A percentile compares a stretch with the other conserved stretches of the same genome.
phyloP scores from a whole-genome alignment of 2,797 vertebrate species.

The Melanogrammus aeglefinus region DNA sequence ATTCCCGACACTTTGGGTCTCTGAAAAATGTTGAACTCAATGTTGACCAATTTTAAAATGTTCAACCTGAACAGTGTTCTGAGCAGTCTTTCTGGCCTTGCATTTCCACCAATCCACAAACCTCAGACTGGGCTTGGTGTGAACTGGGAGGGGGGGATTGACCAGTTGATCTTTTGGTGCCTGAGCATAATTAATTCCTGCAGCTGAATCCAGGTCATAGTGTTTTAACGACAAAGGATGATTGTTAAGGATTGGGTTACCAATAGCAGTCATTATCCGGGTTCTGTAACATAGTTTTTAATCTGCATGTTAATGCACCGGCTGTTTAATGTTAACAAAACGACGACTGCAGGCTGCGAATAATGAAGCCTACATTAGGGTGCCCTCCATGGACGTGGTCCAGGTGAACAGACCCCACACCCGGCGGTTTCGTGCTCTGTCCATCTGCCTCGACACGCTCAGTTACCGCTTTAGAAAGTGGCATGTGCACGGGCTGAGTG shows the following conservation, averaged over 20 bases:
- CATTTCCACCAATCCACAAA: too few relatives aligned
- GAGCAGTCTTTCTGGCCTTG: not conserved
- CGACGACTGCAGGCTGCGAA: not conserved
- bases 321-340: not conserved
- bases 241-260: not conserved
- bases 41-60: too few relatives aligned
- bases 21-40: too few relatives aligned
- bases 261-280: not conserved
- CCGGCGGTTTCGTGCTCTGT: constrained; percentile 47
- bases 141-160: not conserved
- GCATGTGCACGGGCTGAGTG: not conserved
- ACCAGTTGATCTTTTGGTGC: not conserved
- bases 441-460: constrained; percentile 57
- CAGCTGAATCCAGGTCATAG: not conserved
- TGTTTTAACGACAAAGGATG: not conserved
- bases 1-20: too few relatives aligned
- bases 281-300: not conserved
- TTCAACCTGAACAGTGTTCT: not conserved
- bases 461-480: constrained; percentile 27
- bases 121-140: not conserved
- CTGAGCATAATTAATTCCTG: not conserved
- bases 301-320: not conserved
- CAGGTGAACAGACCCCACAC: constrained; percentile 62
- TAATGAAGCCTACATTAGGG: not conserved
- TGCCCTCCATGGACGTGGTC: not conserved